phyloP scores from a whole-genome alignment of 2,797 vertebrate species.

The Syncerus caffer region DNA sequence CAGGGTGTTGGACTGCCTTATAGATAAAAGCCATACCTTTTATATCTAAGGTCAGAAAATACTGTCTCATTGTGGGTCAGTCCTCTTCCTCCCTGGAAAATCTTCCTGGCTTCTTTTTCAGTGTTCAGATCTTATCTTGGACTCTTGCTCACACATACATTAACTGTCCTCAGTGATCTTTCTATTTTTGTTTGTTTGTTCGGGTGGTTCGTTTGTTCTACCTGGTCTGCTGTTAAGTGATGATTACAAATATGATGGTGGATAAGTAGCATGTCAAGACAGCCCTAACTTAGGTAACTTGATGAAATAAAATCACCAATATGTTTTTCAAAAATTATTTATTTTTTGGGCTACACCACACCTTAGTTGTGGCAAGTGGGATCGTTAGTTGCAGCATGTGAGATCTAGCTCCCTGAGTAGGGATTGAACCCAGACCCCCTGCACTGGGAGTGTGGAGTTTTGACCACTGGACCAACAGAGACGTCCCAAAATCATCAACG shows the following conservation, averaged over 20 bases:
- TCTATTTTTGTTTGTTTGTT: background rate
- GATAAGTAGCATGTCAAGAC: background rate
- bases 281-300: background rate
- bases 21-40: background rate
- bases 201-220: background rate
- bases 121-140: background rate
- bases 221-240: background rate
- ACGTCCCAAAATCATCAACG: background rate
- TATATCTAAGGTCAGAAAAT: background rate
- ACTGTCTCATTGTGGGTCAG: background rate
- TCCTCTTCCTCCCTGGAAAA: background rate
- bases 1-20: background rate
- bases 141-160: background rate
- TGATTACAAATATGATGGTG: background rate
- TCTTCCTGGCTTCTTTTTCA: background rate
- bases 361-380: background rate
- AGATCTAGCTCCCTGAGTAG: background rate
- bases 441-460: background rate
- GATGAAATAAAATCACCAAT: background rate
- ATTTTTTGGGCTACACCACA: background rate
- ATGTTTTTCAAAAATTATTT: background rate
- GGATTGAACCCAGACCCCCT: background rate
- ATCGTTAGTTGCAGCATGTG: background rate
- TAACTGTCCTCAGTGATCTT: background rate
- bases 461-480: background rate